Evolutionary conservation across 2,888 invertebrate species (phyloP), one percentile per base, ranked within the genome.

Genomic region (Coremacera marginata): DNA sequence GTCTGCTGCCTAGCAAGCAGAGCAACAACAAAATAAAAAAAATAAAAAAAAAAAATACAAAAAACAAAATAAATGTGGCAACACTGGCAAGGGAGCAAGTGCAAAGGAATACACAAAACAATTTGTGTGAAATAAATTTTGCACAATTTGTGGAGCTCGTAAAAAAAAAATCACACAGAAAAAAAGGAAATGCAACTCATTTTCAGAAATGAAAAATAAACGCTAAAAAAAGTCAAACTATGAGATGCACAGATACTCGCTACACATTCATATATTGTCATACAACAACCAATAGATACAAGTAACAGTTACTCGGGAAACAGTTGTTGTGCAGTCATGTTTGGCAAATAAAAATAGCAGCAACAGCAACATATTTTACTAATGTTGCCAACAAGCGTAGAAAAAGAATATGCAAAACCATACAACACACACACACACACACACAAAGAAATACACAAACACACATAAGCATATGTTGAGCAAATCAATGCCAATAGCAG

Each of bases 51-150:
- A 62, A 62, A n/a, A 4, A 37, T 8, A 37, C 31, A 31, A 31
- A 31, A 4, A 44, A 11, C 7, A 62, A 55, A 44, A 11, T 44
- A 72, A 55, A 52, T 65, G 55, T 74, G 74, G 51, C 74, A 65
- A 65, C 65, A 9, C 65, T 65, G 52, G 19, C 65, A 37, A 14
- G 34, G 22, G 37, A 70, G 27, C 5, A 22, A 14, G 70, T 52
- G n/a, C 71, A 31, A 44, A 16, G 16, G 37, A 14, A 65, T 11
- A 63, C n/a, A 63, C 31, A 31, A 25, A 63, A 22, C 27, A 44
- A 44, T 44, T 44, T 44, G 44, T 44, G 44, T 7, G 11, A 25
- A 27, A 27, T 22, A 27, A n/a, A 60, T 60, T 19, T 60, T 27
- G 57, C 9, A 19, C 22, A 44, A 65, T 11, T 37, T 16, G 19